Evolutionary conservation across 2,113 vertebrate genomes (phyloP).

Genomic region (Trachemys scripta): DNA sequence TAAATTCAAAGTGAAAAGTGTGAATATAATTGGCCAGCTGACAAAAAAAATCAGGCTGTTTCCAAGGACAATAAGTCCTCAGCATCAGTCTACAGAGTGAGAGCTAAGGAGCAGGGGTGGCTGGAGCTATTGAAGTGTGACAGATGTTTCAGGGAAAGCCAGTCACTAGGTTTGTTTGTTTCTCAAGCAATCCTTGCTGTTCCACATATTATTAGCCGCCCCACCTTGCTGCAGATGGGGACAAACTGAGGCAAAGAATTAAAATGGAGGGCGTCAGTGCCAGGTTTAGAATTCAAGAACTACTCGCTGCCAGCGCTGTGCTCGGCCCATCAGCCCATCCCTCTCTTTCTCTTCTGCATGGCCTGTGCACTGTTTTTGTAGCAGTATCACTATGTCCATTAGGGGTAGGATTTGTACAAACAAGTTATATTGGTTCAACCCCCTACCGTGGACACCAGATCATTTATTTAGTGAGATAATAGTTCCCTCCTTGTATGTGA

Average conservation of each 20-base stretch:
- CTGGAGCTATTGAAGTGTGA: background rate
- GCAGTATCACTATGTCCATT: background rate
- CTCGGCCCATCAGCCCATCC: background rate
- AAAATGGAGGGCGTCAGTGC: background rate
- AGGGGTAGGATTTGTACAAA: background rate
- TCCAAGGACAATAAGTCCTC: background rate
- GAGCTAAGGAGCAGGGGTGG: background rate
- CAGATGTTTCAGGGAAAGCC: slow-evolving; percentile 13
- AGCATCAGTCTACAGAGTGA: background rate
- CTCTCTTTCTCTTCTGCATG: background rate
- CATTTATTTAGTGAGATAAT: background rate
- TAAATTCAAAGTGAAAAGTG: background rate
- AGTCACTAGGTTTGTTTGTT: background rate
- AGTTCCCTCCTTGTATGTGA: background rate
- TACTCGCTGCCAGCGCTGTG: background rate
- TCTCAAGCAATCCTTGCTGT: background rate
- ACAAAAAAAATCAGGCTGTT: background rate
- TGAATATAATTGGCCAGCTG: background rate
- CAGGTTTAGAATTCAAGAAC: slow-evolving; percentile 28
- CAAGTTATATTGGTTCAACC: background rate
- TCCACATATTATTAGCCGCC: background rate
- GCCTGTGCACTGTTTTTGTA: background rate
- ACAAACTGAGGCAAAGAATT: slow-evolving; percentile 56
- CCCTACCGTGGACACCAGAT: background rate
- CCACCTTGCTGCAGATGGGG: background rate